phyloP scores from a whole-genome alignment of 1,140 invertebrate species.

The Apis mellifera region DNA sequence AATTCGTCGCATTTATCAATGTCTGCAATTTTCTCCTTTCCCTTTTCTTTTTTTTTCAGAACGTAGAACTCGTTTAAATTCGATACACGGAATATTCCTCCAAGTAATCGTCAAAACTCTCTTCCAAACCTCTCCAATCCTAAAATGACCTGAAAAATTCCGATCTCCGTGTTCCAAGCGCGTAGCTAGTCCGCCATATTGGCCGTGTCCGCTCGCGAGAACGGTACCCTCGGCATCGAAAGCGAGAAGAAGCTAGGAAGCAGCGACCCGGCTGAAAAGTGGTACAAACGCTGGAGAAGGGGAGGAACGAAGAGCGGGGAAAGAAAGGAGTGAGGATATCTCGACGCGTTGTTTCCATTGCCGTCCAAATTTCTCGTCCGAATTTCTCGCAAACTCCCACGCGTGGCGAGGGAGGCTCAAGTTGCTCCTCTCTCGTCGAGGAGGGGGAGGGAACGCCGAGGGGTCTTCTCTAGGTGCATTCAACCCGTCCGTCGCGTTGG shows the following conservation, averaged over 20 bases:
- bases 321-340: conserved; percentile 11
- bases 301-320: too few relatives aligned
- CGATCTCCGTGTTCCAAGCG: too few relatives aligned
- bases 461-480: conserved; percentile 30
- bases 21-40: neutral
- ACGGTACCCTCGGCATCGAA: conserved; percentile 19
- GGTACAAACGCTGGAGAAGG: neutral
- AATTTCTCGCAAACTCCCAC: conserved; percentile 53
- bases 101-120: too few relatives aligned
- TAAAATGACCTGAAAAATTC: too few relatives aligned
- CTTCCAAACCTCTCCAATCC: too few relatives aligned
- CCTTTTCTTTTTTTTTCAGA: too few relatives aligned
- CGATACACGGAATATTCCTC: too few relatives aligned
- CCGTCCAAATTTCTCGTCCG: conserved; percentile 16
- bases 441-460: neutral
- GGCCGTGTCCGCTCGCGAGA: neutral
- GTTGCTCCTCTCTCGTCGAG: neutral
- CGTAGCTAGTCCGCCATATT: neutral
- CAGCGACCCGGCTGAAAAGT: conserved; percentile 2
- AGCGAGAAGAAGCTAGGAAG: conserved; percentile 46
- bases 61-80: too few relatives aligned
- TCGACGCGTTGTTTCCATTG: conserved; percentile 39
- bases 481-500: conserved; percentile 38
- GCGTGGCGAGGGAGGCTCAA: neutral
- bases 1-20: neutral